Base-by-base conservation (phyloP, 2,888 invertebrate genomes). In the Noctua janthina region DNA sequence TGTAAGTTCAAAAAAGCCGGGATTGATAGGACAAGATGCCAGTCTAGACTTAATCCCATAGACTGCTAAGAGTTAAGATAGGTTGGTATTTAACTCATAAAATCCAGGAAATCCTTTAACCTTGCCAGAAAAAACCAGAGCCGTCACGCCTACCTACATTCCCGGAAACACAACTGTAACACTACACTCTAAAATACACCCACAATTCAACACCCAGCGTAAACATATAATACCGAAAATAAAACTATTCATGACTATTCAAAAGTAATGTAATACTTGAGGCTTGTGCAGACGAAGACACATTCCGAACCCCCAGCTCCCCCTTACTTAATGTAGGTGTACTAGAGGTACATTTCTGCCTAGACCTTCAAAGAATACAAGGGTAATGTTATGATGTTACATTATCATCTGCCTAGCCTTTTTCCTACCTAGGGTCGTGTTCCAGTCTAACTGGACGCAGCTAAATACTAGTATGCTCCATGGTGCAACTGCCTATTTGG, bases 231-330 rank as follows among this genome's bases (percentile, higher is more conserved):
- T 29, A 54, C n/a, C 39, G 23, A 59, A 79, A 46, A 67, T 46
- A 85, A 67, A 46, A 72, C 70, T 54, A 80, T 75, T 83, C 76
- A 70, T 70, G 72, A 70, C 49, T 64, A 70, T 76, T 75, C 75
- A 79, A 84, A 76, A 87, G 73, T 54, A 86, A 76, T 56, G 29
- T 66, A 77, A 77, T 72, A 74, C 74, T 39, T 73, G 69, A 23
- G 68, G 68, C 46, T 66, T 39, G 66, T 66, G 20, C 3, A 66
- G 66, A 64, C 35, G 62, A 29, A 39, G 4, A 43, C 43, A 43
- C 43, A 43, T 8, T 43, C 43, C 43, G 43, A 43, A 43, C 10
- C 7, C 7, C 7, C 35, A 0, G 5, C 29, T 29, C 39, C 39
- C 39, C 39, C 39, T 39, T 39, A 39, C 39, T 2, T n/a, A 56